Percentiles rank a stretch among this genome's conserved stretches.
phyloP scores from a whole-genome alignment of 2,113 vertebrate genomes.

The Laticauda laticaudata region DNA sequence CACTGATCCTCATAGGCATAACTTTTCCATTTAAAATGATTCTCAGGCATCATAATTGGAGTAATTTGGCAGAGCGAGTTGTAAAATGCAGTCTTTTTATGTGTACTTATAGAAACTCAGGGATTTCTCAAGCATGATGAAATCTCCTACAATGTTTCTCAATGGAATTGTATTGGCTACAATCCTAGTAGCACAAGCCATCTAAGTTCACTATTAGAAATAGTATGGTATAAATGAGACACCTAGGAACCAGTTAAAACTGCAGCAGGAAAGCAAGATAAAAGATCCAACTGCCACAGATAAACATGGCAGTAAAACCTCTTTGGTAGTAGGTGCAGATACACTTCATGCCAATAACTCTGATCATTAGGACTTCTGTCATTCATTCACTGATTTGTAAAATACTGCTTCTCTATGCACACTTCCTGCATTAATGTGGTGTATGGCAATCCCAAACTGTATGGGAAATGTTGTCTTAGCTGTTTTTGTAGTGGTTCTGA shows the following conservation, averaged over 20 bases:
- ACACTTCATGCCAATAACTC: not conserved
- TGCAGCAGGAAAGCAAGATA: not conserved
- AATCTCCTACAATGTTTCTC: not conserved
- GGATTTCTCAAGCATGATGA: not conserved
- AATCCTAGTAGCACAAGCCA: not conserved
- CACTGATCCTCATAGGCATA: not conserved
- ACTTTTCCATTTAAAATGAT: not conserved
- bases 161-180: not conserved
- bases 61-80: not conserved
- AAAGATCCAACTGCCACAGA: not conserved
- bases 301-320: not conserved
- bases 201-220: not conserved
- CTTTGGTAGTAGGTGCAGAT: not conserved
- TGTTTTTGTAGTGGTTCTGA: not conserved
- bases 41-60: not conserved
- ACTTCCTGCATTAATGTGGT: not conserved
- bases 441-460: not conserved
- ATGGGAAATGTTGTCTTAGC: not conserved
- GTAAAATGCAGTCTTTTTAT: not conserved
- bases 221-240: not conserved
- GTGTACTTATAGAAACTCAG: not conserved
- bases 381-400: not conserved
- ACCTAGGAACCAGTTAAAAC: not conserved
- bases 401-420: not conserved
- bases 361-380: not conserved